Conservation (phyloP, 2,888 invertebrate genomes). For the Lithophane ornitopus region DNA sequence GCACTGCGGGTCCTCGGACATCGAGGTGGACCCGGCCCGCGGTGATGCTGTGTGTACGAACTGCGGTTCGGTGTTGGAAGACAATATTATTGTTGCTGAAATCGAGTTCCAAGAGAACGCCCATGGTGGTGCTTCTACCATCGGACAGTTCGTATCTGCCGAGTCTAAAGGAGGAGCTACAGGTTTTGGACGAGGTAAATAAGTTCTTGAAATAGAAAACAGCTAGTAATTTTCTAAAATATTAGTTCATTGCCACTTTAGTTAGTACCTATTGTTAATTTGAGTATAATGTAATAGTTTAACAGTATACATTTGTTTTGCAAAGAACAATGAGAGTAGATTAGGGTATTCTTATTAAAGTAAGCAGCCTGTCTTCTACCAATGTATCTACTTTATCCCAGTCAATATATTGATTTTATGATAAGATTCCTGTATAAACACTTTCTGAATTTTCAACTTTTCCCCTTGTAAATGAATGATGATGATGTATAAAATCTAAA, state of each 20-base stretch:
- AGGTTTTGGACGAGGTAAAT: slow-evolving; percentile 93
- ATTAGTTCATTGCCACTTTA: background rate
- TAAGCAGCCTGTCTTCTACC: background rate
- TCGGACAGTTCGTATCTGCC: slow-evolving; percentile 98
- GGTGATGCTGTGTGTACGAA: slow-evolving; percentile 99
- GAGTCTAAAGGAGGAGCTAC: slow-evolving; percentile 96
- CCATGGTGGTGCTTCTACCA: slow-evolving; percentile 96
- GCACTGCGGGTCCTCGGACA: slow-evolving; percentile 96
- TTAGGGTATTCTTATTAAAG: background rate
- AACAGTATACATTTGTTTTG: background rate
- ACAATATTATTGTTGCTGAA: slow-evolving; percentile 98
- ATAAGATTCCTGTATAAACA: background rate
- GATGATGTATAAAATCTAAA: background rate
- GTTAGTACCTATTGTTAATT: background rate
- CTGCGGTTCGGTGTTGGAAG: slow-evolving; percentile 99
- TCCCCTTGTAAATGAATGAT: background rate
- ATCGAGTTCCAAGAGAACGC: slow-evolving; percentile 98
- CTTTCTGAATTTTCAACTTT: background rate
- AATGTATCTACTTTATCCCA: background rate
- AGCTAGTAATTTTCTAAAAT: background rate
- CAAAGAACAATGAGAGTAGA: background rate
- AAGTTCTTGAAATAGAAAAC: background rate
- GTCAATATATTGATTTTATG: background rate
- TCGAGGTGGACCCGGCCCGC: slow-evolving; percentile 98
- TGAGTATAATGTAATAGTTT: background rate